Conservation (phyloP, 2,888 invertebrate genomes). For the Allacma fusca region DNA sequence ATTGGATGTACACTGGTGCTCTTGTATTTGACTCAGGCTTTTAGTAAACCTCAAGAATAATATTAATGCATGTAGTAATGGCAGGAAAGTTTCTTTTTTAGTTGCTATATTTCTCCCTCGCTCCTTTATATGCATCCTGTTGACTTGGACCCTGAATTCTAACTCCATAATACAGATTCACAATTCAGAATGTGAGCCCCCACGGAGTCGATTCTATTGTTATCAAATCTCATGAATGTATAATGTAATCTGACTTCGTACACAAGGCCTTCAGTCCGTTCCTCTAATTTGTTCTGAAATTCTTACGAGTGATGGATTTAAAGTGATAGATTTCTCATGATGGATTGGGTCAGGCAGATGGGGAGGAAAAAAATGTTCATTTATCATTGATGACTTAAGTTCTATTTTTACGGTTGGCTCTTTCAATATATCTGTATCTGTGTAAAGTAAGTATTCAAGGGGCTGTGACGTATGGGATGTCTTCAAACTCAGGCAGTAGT, state of each 20-base stretch:
- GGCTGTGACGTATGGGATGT: too few relatives aligned
- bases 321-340: conserved; percentile 36
- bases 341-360: conserved; percentile 38
- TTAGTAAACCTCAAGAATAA: too few relatives aligned
- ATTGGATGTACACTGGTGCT: too few relatives aligned
- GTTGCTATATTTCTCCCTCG: neutral
- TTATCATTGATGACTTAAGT: conserved; percentile 25
- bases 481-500: too few relatives aligned
- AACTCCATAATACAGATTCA: neutral
- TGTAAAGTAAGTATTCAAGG: too few relatives aligned
- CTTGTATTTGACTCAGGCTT: too few relatives aligned
- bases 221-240: conserved; percentile 40
- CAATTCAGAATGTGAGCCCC: conserved; percentile 21
- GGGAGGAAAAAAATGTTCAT: conserved; percentile 28
- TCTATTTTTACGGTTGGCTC: neutral
- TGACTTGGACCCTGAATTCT: neutral
- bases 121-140: neutral
- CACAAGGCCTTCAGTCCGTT: conserved; percentile 14
- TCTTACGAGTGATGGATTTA: conserved; percentile 30
- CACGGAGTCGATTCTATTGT: conserved; percentile 40
- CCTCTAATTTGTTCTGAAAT: conserved; percentile 40
- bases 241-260: conserved; percentile 31
- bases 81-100: neutral
- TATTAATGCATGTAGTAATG: neutral
- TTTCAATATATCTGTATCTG: too few relatives aligned